Percentiles rank a stretch among this genome's conserved stretches.
Conservation (phyloP, 2,113 vertebrate species). For the Psephotus haematonotus region DNA sequence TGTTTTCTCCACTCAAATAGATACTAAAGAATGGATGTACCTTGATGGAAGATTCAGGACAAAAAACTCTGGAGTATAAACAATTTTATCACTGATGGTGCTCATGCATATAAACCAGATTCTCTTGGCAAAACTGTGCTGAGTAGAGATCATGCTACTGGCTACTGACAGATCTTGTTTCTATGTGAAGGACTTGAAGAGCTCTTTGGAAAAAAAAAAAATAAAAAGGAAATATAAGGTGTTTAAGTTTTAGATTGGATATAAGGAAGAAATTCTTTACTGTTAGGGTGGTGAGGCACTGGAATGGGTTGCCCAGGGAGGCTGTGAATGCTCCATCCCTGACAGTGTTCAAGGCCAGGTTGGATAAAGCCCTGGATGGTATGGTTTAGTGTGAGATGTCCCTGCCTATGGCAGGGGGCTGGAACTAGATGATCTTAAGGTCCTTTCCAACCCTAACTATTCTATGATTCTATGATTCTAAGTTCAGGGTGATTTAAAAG, state of each 20-base stretch:
- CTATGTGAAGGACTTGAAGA: not conserved
- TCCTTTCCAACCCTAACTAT: no score
- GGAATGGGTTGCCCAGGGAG: no score
- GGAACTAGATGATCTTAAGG: no score
- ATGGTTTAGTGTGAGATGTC: no score
- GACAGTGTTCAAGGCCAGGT: no score
- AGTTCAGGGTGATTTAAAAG: not conserved
- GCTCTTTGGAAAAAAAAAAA: not conserved
- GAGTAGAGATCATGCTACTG: not conserved
- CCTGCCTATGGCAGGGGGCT: no score
- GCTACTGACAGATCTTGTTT: not conserved
- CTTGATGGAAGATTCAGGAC: not conserved
- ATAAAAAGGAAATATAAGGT: not conserved
- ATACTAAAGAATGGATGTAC: not conserved
- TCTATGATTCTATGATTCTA: no score
- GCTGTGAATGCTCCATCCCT: no score
- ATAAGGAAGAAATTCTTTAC: no score
- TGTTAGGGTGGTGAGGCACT: no score
- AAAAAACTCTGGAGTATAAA: not conserved
- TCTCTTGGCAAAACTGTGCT: not conserved
- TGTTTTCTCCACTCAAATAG: not conserved
- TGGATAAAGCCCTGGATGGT: no score
- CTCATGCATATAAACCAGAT: not conserved
- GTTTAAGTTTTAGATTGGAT: not conserved
- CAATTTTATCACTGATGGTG: fast-evolving